A percentile compares a stretch with the other conserved stretches of the same genome.
phyloP scores from a whole-genome alignment of 2,888 invertebrate species.

The Pecten maximus region DNA sequence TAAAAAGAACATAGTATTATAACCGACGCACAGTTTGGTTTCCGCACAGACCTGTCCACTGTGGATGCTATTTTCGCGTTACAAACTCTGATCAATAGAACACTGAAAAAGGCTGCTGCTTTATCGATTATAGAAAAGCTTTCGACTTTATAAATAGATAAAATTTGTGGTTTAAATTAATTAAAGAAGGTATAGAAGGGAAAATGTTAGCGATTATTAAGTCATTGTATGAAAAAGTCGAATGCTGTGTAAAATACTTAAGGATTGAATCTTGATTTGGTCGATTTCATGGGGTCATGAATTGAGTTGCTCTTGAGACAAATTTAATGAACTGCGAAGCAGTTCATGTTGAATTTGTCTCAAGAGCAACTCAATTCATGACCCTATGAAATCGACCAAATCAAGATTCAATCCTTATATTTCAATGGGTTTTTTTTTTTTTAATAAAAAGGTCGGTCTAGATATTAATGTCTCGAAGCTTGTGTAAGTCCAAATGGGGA shows the following conservation, averaged over 20 bases:
- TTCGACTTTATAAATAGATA: background rate
- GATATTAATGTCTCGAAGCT: too few relatives aligned
- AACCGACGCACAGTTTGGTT: constrained; percentile 31
- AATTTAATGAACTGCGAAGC: too few relatives aligned
- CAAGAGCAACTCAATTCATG: too few relatives aligned
- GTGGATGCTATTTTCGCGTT: constrained; percentile 1
- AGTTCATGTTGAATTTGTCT: too few relatives aligned
- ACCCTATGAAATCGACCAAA: too few relatives aligned
- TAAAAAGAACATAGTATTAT: background rate
- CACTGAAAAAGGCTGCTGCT: constrained; percentile 7
- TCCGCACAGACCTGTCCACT: background rate
- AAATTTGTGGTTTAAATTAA: background rate
- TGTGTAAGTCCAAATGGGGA: too few relatives aligned
- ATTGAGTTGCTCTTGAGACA: too few relatives aligned
- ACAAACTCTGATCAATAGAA: background rate
- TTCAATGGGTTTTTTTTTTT: too few relatives aligned
- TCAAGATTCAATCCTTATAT: too few relatives aligned
- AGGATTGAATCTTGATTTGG: background rate
- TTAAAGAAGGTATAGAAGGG: constrained; percentile 18
- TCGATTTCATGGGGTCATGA: too few relatives aligned
- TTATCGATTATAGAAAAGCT: background rate
- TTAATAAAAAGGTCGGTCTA: background rate
- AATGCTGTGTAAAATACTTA: background rate
- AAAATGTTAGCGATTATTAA: background rate
- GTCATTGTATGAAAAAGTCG: background rate